Evolutionary conservation across 2,113 vertebrate species (phyloP).

Genomic region (Myiozetetes cayanensis): DNA sequence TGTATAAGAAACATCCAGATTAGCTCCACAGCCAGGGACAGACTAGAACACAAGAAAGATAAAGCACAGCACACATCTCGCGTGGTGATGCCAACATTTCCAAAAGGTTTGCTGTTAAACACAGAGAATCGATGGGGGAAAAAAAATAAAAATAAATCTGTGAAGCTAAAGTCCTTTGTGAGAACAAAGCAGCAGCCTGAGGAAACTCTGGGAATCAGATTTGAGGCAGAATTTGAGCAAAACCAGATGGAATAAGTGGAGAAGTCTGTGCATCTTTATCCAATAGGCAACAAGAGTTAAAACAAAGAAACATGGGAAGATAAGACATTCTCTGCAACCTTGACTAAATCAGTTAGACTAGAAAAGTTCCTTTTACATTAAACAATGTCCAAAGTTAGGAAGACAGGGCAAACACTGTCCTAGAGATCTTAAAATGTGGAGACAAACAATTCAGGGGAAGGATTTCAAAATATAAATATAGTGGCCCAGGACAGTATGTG

Average conservation of each 20-base stretch:
- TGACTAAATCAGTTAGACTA: not conserved
- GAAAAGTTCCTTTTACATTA: not conserved
- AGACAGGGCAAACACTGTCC: not conserved
- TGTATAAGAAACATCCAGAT: not conserved
- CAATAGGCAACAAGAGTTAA: not conserved
- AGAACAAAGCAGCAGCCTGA: conserved; percentile 36
- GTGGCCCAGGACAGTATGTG: not conserved
- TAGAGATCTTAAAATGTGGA: not conserved
- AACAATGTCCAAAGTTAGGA: not conserved
- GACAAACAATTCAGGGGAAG: not conserved
- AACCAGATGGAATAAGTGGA: conserved; percentile 28
- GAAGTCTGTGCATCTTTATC: conserved; percentile 8
- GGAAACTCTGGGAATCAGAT: conserved; percentile 18
- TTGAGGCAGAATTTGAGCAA: conserved; percentile 8
- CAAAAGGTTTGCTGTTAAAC: not conserved
- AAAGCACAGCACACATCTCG: conserved; percentile 2
- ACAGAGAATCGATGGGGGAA: not conserved
- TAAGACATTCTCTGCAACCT: not conserved
- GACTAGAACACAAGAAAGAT: not conserved
- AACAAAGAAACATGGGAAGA: conserved; percentile 1
- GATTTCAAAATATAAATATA: not conserved
- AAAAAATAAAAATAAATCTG: not conserved
- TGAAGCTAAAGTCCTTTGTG: not conserved
- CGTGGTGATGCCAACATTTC: not conserved
- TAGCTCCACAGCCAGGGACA: not conserved